Evolutionary conservation across 2,113 vertebrate genomes (phyloP), one percentile per base, ranked within the genome.

Genomic region (Melanocharis versteri): DNA sequence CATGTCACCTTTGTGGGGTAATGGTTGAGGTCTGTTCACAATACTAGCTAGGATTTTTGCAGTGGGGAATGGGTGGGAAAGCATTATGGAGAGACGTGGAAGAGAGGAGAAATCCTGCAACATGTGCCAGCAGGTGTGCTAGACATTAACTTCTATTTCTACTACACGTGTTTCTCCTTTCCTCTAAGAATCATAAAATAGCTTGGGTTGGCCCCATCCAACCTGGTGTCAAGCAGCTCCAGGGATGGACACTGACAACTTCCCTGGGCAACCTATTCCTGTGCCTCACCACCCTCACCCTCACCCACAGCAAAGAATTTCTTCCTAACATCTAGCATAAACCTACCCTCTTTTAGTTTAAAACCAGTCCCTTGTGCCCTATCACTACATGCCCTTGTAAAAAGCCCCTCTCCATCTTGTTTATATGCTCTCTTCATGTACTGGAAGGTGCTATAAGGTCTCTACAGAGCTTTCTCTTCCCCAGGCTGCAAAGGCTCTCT

Each of bases 1-100:
- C 30, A 40, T 19, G 10, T 31, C 1, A 1, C 7, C 11, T 83
- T 33, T 0, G 0, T 9, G 3, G 2, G 4, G 3, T n/a, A 70
- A 57, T 15, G 20, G 23, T 1, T 75, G 37, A 58, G 16, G 7
- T 65, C 31, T 79, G 13, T 48, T 65, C 50, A 56, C 28, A 68
- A 6, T 23, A 54, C 7, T 35, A 92, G 5, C 61, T 68, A 33
- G 35, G 24, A 79, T 23, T 45, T 76, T 21, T 35, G 40, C 61
- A 51, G 31, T 26, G 21, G 24, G 44, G 87, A 84, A 72, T 0
- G 0, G 4, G 26, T 68, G 33, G 27, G 15, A 56, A 33, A 60
- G 2, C 5, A 15, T 5, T 53, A 19, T 18, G 17, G 31, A 69
- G n/a, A 54, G 21, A 17, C 47, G 3, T 27, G 48, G 19, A 85